Percentiles rank a stretch among this genome's conserved stretches.
Evolutionary conservation across 2,113 vertebrate species (phyloP).

Genomic region (Felis catus): DNA sequence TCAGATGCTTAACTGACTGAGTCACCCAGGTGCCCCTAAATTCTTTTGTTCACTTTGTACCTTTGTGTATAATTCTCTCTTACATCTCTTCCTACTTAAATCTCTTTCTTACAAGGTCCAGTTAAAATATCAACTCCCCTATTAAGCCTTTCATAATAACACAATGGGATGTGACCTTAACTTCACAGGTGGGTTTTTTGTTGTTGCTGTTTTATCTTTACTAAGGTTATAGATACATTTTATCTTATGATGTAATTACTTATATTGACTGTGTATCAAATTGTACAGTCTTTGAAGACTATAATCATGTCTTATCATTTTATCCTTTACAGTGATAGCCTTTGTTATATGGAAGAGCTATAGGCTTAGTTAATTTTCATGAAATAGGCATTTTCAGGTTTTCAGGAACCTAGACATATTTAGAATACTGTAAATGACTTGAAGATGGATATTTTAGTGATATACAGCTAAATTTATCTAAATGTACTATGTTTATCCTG

Average conservation of each 20-base stretch:
- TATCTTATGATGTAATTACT: conserved; percentile 4
- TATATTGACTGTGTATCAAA: not conserved
- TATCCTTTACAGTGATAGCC: not conserved
- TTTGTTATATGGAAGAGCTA: not conserved
- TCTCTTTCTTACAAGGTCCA: not conserved
- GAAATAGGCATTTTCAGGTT: not conserved
- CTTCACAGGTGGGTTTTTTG: not conserved
- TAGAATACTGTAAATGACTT: not conserved
- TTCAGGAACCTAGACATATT: not conserved
- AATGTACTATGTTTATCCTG: not conserved
- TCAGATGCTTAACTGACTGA: no score
- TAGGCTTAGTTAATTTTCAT: conserved; percentile 28
- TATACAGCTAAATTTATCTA: not conserved
- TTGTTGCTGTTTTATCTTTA: not conserved
- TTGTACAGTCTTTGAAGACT: not conserved
- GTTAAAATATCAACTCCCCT: conserved; percentile 16
- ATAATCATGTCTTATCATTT: not conserved
- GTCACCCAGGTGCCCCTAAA: no score
- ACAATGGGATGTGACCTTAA: not conserved
- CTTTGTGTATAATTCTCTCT: not conserved
- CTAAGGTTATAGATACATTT: not conserved
- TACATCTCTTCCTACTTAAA: not conserved
- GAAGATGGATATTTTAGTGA: not conserved
- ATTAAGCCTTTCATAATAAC: not conserved
- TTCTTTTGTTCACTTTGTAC: not conserved